Evolutionary conservation across 2,113 vertebrate genomes (phyloP), one percentile per base, ranked within the genome.

Genomic region (Aphyosemion australe): DNA sequence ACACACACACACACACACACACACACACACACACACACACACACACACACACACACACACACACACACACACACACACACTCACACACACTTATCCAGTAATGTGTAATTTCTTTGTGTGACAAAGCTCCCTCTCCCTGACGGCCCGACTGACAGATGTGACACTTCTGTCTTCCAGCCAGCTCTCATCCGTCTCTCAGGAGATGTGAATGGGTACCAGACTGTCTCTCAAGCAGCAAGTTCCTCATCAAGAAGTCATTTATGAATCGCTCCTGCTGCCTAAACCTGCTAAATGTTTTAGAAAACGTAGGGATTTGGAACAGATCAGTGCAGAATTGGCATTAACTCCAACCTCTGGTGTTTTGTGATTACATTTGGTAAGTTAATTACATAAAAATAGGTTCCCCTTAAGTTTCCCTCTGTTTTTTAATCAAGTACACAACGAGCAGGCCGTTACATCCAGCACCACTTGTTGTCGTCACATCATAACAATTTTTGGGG

Each of bases 61-160:
- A 37, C 62, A 6, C 72, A 2, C 16, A 4, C 49, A 73, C n/a
- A n/a, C n/a, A n/a, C n/a, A n/a, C n/a, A 58, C 41, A 58, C 74
- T 51, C 62, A 45, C 60, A 50, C 18, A 12, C 74, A 65, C 47
- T 67, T 47, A 39, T 45, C 48, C 69, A 9, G 45, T 43, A 75
- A 83, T 78, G 74, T 73, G 66, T 80, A 72, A 72, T 89, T 84
- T 82, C 42, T 8, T 70, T 78, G 56, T 15, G 56, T 72, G 76
- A 85, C 73, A 72, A 78, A 81, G 66, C 42, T 34, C 58, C 0
- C 18, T 57, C 72, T 72, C 79, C 72, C 67, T 53, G 56, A 73
- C 8, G 48, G 66, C 77, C 8, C 6, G 46, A 56, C 68, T 69
- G 79, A 84, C 68, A 73, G 32, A 69, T 88, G 76, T 81, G 79